Evolutionary conservation across 2,113 vertebrate species (phyloP).

Genomic region (Xiphorhynchus elegans): DNA sequence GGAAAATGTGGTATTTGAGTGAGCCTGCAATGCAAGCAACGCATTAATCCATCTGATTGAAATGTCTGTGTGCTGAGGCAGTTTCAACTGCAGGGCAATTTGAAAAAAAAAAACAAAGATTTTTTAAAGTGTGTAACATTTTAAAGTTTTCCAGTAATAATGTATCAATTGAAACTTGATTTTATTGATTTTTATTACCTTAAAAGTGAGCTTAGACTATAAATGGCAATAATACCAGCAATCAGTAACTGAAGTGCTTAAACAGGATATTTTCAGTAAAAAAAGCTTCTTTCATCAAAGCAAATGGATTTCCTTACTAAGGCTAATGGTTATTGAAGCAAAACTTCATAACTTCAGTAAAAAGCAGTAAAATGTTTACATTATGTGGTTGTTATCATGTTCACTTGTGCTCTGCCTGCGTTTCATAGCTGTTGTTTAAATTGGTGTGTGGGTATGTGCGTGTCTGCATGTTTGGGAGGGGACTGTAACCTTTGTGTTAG

Average conservation of each 20-base stretch:
- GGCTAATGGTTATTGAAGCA: neutral
- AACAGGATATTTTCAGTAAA: neutral
- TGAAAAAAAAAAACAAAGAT: neutral
- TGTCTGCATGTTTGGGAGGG: neutral
- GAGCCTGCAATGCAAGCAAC: neutral
- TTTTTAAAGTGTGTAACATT: neutral
- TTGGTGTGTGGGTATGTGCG: rapidly evolving
- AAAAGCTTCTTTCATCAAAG: neutral
- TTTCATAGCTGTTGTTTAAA: neutral
- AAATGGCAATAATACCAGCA: neutral
- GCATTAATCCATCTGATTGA: neutral
- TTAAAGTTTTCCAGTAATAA: neutral
- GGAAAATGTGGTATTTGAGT: neutral
- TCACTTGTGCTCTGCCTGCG: neutral
- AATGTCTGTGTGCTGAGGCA: neutral
- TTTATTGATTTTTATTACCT: neutral
- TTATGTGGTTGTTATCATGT: rapidly evolving
- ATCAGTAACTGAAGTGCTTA: neutral
- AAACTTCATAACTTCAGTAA: neutral
- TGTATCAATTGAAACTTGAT: neutral
- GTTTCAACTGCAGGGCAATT: neutral
- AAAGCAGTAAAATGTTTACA: neutral
- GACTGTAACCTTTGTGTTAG: neutral
- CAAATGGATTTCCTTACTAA: neutral
- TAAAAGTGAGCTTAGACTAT: neutral